phyloP scores from a whole-genome alignment of 2,113 vertebrate genomes.

The Alligator mississippiensis region DNA sequence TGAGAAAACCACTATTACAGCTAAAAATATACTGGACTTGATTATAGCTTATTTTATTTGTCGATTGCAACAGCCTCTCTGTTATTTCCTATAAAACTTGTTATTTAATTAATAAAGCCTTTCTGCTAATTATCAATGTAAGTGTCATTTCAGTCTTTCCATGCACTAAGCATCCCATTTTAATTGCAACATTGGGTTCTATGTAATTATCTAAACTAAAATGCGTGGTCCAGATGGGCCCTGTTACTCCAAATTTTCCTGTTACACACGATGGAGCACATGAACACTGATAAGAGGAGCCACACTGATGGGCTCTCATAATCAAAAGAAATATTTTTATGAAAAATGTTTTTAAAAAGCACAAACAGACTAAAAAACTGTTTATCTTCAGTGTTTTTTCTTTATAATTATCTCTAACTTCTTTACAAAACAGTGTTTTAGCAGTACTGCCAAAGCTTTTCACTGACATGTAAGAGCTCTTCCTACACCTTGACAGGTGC shows the following conservation, averaged over 20 bases:
- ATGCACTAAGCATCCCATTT: too few relatives aligned
- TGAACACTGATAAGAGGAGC: not conserved
- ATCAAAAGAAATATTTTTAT: not conserved
- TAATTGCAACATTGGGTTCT: too few relatives aligned
- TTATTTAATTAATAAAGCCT: too few relatives aligned
- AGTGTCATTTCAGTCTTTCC: too few relatives aligned
- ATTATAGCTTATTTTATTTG: too few relatives aligned
- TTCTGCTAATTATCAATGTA: too few relatives aligned
- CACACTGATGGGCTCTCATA: not conserved
- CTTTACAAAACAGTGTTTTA: too few relatives aligned
- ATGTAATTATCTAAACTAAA: too few relatives aligned
- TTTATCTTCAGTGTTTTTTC: not conserved
- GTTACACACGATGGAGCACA: not conserved
- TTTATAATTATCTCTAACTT: not conserved
- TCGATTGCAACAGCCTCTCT: too few relatives aligned
- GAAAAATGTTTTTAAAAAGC: not conserved
- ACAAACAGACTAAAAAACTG: not conserved
- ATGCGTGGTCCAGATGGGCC: not conserved
- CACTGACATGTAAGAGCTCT: not conserved
- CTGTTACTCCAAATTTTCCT: not conserved
- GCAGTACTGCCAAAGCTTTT: not conserved
- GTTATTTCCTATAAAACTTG: too few relatives aligned
- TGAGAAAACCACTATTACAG: too few relatives aligned
- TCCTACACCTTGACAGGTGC: not conserved
- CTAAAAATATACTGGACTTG: too few relatives aligned